Conservation (phyloP, 2,113 vertebrate species). For the Anoura caudifer region DNA sequence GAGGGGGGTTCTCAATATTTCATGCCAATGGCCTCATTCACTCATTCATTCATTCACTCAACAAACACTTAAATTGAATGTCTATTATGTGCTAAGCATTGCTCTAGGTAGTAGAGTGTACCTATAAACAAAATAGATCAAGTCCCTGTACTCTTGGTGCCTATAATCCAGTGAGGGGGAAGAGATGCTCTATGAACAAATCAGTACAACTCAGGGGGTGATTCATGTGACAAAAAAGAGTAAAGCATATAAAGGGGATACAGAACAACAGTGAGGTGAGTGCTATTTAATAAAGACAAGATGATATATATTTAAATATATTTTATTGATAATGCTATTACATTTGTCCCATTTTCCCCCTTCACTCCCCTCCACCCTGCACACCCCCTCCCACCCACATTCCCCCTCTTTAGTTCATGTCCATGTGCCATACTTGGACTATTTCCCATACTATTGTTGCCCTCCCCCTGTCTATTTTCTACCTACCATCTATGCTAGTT, state of each 20-base stretch:
- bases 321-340: too few relatives aligned
- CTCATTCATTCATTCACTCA: neutral
- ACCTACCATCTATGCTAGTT: too few relatives aligned
- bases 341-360: too few relatives aligned
- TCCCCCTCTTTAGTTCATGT: too few relatives aligned
- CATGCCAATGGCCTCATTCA: neutral
- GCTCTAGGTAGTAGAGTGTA: neutral
- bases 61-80: neutral
- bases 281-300: neutral
- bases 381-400: too few relatives aligned
- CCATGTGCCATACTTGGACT: too few relatives aligned
- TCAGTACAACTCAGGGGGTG: neutral
- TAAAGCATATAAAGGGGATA: neutral
- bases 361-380: too few relatives aligned
- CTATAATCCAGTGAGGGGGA: neutral
- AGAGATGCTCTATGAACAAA: neutral
- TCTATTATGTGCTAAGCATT: neutral
- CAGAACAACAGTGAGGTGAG: neutral
- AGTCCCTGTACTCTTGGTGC: neutral
- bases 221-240: neutral
- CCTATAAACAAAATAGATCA: neutral
- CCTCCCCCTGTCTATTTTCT: too few relatives aligned
- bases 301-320: neutral
- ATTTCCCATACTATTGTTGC: too few relatives aligned
- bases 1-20: neutral